Base-by-base conservation (phyloP, 2,888 invertebrate genomes). In the Catocala fraxini region DNA sequence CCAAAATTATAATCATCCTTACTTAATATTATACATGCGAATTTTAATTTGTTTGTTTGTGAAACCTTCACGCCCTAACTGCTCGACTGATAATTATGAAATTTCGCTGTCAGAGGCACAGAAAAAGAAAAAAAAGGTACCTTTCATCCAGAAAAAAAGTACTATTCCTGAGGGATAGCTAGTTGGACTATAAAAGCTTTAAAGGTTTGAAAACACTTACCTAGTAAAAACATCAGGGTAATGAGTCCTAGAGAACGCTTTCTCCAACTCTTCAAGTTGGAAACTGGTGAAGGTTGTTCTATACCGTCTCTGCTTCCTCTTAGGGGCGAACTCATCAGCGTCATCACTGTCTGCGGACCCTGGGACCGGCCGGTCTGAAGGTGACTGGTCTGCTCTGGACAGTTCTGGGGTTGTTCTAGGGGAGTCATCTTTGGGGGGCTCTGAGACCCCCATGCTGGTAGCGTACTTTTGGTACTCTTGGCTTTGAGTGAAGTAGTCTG, bases 191-290 rank as follows among this genome's bases (percentile, higher is more conserved):
- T 34, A 33, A 33, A 45, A n/a, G 25, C 33, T 6, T 0, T 6
- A 7, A 7, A 33, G 11, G 0, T 12, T 34, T 4, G 11, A 6
- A 39, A 47, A 6, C 7, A 43, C 94, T 92, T 83, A 98, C 98
- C 98, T 97, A 48, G 99, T 99, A 92, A 99, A 99, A 3, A 99
- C 99, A 90, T 99, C 99, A 42, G 99, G 99, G 89, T 99, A 99
- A 90, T 99, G 99, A 11, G 99, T 99, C 86, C 99, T 97, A 2
- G 99, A 97, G 93, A 99, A 99, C 0, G 99, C 99, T 86, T 99
- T 99, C 91, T 99, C 99, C 79, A 99, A 91, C 89, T 99, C 99
- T 88, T 99, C 99, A 73, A 99, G 95, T 89, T 99, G 98, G 85
- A 98, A 98, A 83, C 98, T 98, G 51, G 98, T 98, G 90, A 98